phyloP scores from a whole-genome alignment of 2,888 invertebrate species.

The Oxycera nigricornis region DNA sequence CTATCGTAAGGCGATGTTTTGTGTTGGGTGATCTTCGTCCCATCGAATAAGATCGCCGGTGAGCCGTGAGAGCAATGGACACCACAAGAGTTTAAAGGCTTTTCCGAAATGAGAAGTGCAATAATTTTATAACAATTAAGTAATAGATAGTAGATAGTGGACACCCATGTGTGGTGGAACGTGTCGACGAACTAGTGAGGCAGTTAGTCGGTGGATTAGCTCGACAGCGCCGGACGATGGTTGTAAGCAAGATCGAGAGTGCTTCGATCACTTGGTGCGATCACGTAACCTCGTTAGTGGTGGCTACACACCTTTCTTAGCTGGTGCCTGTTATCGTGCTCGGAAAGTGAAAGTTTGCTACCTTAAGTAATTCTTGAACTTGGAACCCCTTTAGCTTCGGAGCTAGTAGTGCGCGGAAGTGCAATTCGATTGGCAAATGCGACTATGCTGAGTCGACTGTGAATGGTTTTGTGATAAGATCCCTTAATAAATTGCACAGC shows the following conservation, averaged over 20 bases:
- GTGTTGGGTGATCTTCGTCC: too few species aligned
- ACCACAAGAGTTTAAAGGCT: neutral
- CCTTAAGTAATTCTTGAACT: slow-evolving; percentile 11
- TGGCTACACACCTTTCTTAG: neutral
- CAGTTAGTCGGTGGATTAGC: neutral
- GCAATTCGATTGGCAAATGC: too few species aligned
- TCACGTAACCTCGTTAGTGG: neutral
- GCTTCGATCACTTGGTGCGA: neutral
- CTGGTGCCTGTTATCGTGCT: too few species aligned
- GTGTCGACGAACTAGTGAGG: neutral
- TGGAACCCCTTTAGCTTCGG: neutral
- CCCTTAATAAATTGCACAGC: too few species aligned
- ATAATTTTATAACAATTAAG: neutral
- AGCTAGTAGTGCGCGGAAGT: neutral
- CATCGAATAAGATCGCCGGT: neutral
- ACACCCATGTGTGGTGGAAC: neutral
- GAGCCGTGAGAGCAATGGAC: neutral
- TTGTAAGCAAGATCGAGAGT: neutral
- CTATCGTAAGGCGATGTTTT: too few species aligned
- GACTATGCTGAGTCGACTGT: too few species aligned
- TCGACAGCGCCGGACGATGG: neutral
- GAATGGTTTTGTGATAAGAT: too few species aligned
- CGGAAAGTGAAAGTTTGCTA: slow-evolving; percentile 19
- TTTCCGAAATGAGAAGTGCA: neutral
- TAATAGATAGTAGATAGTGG: slow-evolving; percentile 1